Percentiles rank a stretch among this genome's conserved stretches.
Conservation (phyloP, 2,113 vertebrate species). For the Cromileptes altivelis region DNA sequence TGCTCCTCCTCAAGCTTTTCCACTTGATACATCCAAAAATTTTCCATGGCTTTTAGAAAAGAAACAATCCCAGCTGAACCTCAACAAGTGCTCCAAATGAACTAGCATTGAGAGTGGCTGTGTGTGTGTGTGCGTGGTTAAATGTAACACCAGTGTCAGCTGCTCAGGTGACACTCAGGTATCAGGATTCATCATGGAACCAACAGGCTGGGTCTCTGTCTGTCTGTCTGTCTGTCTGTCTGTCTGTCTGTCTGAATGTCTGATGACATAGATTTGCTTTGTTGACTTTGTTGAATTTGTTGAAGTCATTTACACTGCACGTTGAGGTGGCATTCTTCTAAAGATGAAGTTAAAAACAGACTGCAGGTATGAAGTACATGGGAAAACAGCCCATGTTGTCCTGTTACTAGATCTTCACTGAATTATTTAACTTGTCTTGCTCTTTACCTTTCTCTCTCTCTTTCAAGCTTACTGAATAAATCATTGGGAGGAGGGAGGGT, state of each 20-base stretch:
- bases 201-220: not conserved
- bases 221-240: not conserved
- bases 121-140: not conserved
- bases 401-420: slow-evolving; percentile 57
- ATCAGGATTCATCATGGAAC: slow-evolving; percentile 73
- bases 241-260: not conserved
- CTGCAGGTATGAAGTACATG: not conserved
- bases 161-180: slow-evolving; percentile 68
- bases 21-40: slow-evolving; percentile 93
- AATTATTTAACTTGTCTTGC: slow-evolving; percentile 72
- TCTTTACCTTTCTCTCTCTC: slow-evolving; percentile 43
- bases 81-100: not conserved
- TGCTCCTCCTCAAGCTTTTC: slow-evolving; percentile 82
- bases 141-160: not conserved
- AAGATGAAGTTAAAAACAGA: not conserved
- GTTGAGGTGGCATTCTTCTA: not conserved
- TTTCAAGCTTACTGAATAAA: slow-evolving; percentile 61
- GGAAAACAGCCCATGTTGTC: not conserved
- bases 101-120: not conserved
- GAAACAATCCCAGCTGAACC: not conserved
- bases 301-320: not conserved
- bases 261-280: not conserved
- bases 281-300: not conserved
- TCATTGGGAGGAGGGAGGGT: slow-evolving; percentile 17
- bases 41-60: slow-evolving; percentile 88